Evolutionary conservation across 2,888 invertebrate genomes (phyloP).

Genomic region (Caenorhabditis sp.): DNA sequence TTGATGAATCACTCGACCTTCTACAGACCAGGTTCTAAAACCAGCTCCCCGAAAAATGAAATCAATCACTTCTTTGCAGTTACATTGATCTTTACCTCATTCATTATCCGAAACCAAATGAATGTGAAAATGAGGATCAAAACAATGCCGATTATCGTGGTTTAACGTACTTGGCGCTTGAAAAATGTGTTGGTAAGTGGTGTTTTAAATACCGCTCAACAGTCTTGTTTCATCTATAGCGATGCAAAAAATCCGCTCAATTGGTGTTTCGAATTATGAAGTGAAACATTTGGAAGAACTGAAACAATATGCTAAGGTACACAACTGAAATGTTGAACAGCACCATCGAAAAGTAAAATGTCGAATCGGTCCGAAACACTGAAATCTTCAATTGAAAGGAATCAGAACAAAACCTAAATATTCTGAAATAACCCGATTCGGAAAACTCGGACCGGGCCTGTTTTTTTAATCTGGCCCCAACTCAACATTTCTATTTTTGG

Average conservation of each 20-base stretch:
- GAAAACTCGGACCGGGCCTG: no score
- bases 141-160: slow-evolving; percentile 77
- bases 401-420: no score
- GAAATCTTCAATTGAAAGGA: no score
- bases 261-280: slow-evolving; percentile 85
- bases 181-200: slow-evolving; percentile 73
- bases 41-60: not conserved
- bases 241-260: slow-evolving; percentile 76
- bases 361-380: no score
- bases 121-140: slow-evolving; percentile 72
- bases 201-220: not conserved
- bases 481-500: no score
- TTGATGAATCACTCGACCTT: slow-evolving; percentile 57
- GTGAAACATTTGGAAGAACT: slow-evolving; percentile 79
- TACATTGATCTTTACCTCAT: slow-evolving; percentile 75
- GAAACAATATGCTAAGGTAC: slow-evolving; percentile 42
- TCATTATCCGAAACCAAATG: slow-evolving; percentile 81
- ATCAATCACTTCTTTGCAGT: not conserved
- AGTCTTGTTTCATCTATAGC: slow-evolving; percentile 12
- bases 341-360: no score
- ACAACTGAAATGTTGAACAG: no score
- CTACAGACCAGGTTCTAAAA: slow-evolving; percentile 39
- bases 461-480: no score
- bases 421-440: no score
- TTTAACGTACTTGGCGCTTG: slow-evolving; percentile 79